Percentiles rank a stretch among this genome's conserved stretches.
Evolutionary conservation across 2,113 vertebrate genomes (phyloP).

Genomic region (Clarias batrachus): DNA sequence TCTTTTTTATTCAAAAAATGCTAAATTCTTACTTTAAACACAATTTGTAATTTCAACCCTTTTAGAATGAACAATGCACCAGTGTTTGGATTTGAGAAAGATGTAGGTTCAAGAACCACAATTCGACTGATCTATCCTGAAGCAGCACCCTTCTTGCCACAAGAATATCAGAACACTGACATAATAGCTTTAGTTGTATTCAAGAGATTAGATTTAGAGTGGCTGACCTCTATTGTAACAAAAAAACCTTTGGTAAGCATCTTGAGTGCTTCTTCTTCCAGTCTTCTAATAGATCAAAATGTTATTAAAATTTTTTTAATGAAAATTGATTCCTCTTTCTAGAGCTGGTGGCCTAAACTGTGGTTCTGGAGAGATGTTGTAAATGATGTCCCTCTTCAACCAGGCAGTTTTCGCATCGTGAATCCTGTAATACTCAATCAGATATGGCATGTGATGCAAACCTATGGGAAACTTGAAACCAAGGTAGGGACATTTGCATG

Average conservation of each 20-base stretch:
- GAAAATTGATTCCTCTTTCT: constrained; percentile 12
- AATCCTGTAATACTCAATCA: constrained; percentile 74
- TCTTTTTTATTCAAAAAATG: background rate
- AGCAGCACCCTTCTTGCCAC: constrained; percentile 64
- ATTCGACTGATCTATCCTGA: constrained; percentile 77
- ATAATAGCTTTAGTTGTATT: constrained; percentile 72
- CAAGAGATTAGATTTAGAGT: constrained; percentile 76
- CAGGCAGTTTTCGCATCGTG: constrained; percentile 71
- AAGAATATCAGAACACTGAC: constrained; percentile 67
- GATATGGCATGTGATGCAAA: constrained; percentile 62
- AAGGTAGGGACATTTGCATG: constrained; percentile 54
- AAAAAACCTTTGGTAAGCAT: constrained; percentile 70
- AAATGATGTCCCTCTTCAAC: constrained; percentile 71
- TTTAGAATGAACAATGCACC: constrained; percentile 77
- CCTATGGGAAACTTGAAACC: constrained; percentile 59
- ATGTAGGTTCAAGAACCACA: constrained; percentile 74
- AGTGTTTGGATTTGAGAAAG: constrained; percentile 71
- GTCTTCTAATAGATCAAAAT: background rate
- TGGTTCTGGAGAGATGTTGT: constrained; percentile 81
- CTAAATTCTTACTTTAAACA: background rate
- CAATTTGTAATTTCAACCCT: background rate
- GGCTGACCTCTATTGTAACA: constrained; percentile 73
- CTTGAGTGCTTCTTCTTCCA: background rate
- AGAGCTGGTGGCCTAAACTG: constrained; percentile 78
- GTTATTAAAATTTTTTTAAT: background rate